phyloP scores from a whole-genome alignment of 1,140 invertebrate genomes.

The Eubasilissa regina region DNA sequence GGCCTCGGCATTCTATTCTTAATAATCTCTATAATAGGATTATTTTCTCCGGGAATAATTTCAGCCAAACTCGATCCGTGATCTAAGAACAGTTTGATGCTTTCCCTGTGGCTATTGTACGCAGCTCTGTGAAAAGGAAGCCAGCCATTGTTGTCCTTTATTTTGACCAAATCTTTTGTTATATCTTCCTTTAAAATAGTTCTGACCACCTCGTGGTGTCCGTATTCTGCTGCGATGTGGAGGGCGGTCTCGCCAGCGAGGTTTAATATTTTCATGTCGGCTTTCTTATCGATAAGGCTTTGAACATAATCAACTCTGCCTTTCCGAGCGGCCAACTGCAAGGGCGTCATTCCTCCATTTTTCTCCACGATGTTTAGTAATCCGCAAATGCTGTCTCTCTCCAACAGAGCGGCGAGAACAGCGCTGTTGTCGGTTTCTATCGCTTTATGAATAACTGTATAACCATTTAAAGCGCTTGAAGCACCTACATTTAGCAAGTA shows the following conservation, averaged over 20 bases:
- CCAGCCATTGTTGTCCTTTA: constrained; percentile 72
- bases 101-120: constrained; percentile 73
- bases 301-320: too few species aligned
- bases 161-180: constrained; percentile 67
- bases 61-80: constrained; percentile 75
- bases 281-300: constrained; percentile 76
- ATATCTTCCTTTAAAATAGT: constrained; percentile 72
- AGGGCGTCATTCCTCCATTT: constrained; percentile 72
- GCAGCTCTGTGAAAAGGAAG: constrained; percentile 77
- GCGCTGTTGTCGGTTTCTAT: constrained; percentile 65
- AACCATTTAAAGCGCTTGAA: constrained; percentile 64
- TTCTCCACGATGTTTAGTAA: constrained; percentile 63
- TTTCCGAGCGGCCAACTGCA: constrained; percentile 80
- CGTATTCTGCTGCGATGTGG: constrained; percentile 74
- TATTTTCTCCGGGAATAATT: constrained; percentile 68
- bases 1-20: constrained; percentile 71
- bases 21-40: constrained; percentile 69
- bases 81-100: constrained; percentile 72
- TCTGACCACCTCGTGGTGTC: constrained; percentile 70
- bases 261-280: constrained; percentile 61
- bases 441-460: constrained; percentile 69
- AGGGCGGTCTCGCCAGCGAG: constrained; percentile 73
- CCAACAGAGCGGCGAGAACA: constrained; percentile 67
- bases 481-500: constrained; percentile 69
- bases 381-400: constrained; percentile 62